Conservation (phyloP, 2,888 invertebrate genomes). For the Papilio gigon region DNA sequence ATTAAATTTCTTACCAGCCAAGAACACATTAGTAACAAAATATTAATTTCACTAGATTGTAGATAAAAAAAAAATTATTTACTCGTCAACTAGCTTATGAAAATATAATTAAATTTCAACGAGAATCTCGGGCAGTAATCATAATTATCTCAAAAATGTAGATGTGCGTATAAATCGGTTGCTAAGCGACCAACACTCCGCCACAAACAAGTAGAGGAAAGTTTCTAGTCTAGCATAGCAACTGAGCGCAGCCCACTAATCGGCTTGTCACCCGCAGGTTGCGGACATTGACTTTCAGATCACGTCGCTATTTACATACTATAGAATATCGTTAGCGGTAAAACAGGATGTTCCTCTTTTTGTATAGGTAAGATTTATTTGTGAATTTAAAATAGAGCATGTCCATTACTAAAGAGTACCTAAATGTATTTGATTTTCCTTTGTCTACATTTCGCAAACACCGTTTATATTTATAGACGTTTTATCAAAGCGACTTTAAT, state of each 20-base stretch:
- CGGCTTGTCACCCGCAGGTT: slow-evolving; percentile 66
- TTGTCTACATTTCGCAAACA: background rate
- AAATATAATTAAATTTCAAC: no score
- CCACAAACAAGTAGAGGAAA: slow-evolving; percentile 27
- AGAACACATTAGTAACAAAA: no score
- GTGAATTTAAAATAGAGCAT: background rate
- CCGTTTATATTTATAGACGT: no score
- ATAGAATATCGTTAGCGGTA: slow-evolving; percentile 20
- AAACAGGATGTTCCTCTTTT: slow-evolving; percentile 11
- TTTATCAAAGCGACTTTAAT: no score
- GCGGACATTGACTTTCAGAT: slow-evolving; percentile 66
- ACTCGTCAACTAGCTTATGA: no score
- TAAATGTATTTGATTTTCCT: background rate
- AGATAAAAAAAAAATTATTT: no score
- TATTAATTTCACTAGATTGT: no score
- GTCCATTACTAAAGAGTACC: background rate
- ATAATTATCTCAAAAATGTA: no score
- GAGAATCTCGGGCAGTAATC: no score
- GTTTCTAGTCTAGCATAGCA: slow-evolving; percentile 19
- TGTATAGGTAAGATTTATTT: background rate
- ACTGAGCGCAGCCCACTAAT: slow-evolving; percentile 55
- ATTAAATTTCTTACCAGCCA: background rate
- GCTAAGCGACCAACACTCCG: slow-evolving; percentile 1
- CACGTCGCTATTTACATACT: slow-evolving; percentile 72
- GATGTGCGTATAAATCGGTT: slow-evolving; percentile 5